Evolutionary conservation across 2,888 invertebrate genomes (phyloP).

Genomic region (Ernsta delagoae): DNA sequence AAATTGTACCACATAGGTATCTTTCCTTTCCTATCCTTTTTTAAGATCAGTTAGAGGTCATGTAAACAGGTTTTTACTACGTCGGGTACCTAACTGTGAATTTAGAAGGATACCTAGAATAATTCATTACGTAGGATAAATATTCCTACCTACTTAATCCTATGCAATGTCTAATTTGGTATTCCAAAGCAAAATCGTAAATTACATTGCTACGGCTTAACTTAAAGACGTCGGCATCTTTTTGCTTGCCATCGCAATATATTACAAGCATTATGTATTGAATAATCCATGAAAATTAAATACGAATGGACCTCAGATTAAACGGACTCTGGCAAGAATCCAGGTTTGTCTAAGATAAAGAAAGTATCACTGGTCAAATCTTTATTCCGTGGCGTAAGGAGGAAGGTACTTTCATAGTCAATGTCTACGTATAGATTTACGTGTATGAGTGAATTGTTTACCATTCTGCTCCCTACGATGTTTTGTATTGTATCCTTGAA

Average conservation of each 20-base stretch:
- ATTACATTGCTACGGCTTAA: constrained; percentile 22
- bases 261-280: constrained; percentile 30
- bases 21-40: too few relatives aligned
- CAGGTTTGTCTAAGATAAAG: constrained; percentile 19
- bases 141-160: not conserved
- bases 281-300: constrained; percentile 37
- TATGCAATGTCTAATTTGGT: constrained; percentile 15
- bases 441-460: too few relatives aligned
- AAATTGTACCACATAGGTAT: too few relatives aligned
- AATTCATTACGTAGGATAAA: not conserved
- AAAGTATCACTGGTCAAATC: constrained; percentile 9
- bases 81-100: not conserved
- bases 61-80: too few relatives aligned
- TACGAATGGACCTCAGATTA: constrained; percentile 33
- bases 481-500: too few relatives aligned
- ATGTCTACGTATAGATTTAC: too few relatives aligned
- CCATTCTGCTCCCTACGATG: too few relatives aligned
- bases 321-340: constrained; percentile 22
- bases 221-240: constrained; percentile 34
- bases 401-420: not conserved
- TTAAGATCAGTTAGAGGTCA: too few relatives aligned
- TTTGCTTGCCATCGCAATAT: constrained; percentile 15
- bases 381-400: not conserved
- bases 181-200: constrained; percentile 24
- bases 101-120: not conserved